These are phyloP conservation scores for Plagodis dolabraria DNA, from an alignment of 2,888 invertebrate species.

Conservation along the genomic window DNA sequence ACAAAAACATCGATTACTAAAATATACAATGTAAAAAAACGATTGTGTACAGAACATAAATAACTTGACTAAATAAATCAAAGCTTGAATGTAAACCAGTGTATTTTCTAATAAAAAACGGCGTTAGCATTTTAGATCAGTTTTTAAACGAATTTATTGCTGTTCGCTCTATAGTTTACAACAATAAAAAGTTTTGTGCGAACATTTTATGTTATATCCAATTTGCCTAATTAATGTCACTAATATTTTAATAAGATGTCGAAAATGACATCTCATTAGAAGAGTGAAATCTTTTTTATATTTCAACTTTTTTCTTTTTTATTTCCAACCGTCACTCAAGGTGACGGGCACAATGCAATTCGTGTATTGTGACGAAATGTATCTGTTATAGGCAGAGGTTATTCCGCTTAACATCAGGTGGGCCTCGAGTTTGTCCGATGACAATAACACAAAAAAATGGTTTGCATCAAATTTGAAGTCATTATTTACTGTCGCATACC, in stretches of 20 bases:
- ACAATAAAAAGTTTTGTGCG: constrained; percentile 19
- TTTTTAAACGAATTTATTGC: constrained; percentile 21
- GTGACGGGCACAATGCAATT: no score
- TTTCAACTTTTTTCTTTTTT: no score
- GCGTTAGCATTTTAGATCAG: constrained; percentile 19
- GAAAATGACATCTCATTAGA: neutral
- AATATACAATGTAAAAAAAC: constrained; percentile 8
- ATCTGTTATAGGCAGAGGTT: no score
- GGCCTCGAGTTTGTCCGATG: no score
- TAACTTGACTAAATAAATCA: constrained; percentile 17
- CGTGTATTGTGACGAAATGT: no score
- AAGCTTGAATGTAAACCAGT: constrained; percentile 15
- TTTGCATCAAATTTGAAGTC: no score
- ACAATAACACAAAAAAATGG: no score
- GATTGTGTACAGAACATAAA: constrained; percentile 15
- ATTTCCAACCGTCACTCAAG: no score
- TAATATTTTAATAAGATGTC: constrained; percentile 9
- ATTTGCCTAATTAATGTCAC: constrained; percentile 32
- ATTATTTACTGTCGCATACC: no score
- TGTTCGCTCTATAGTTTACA: constrained; percentile 10
- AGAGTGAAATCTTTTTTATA: no score
- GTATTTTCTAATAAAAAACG: constrained; percentile 18
- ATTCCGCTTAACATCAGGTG: no score
- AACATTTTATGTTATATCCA: constrained; percentile 21
- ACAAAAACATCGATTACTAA: no score